phyloP scores from a whole-genome alignment of 2,888 invertebrate species.

The Phorcus lineatus region DNA sequence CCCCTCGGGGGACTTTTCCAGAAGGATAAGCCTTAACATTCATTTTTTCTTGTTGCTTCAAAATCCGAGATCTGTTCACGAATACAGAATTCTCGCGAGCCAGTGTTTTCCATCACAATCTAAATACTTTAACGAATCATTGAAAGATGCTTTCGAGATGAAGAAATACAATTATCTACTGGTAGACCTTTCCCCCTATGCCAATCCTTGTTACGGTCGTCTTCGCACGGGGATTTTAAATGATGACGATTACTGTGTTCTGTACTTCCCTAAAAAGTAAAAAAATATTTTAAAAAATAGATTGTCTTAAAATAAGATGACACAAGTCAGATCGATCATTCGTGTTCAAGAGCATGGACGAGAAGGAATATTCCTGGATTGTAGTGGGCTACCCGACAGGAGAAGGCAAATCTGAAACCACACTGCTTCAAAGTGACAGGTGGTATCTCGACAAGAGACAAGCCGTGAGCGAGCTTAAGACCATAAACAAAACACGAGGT shows the following conservation, averaged over 20 bases:
- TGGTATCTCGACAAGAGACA: too few species aligned
- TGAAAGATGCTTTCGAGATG: background rate
- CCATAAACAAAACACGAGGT: too few species aligned
- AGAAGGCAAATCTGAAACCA: too few species aligned
- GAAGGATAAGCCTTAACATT: background rate
- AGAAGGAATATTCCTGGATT: too few species aligned
- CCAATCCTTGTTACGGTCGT: background rate
- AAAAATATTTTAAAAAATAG: too few species aligned
- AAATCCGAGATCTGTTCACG: background rate
- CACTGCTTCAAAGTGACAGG: too few species aligned
- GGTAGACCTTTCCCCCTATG: background rate
- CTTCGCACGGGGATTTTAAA: background rate
- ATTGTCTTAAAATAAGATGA: too few species aligned
- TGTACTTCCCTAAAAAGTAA: too few species aligned
- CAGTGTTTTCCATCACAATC: background rate
- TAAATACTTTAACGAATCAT: background rate
- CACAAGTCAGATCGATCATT: too few species aligned
- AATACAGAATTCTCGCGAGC: constrained; percentile 5
- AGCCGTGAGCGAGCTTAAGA: too few species aligned
- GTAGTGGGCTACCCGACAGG: too few species aligned
- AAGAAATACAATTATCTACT: background rate
- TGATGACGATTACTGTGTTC: background rate
- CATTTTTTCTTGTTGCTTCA: background rate
- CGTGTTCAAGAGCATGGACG: too few species aligned
- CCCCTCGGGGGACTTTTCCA: background rate